phyloP scores from a whole-genome alignment of 2,888 invertebrate genomes.

The Drosophila melanosoma region DNA sequence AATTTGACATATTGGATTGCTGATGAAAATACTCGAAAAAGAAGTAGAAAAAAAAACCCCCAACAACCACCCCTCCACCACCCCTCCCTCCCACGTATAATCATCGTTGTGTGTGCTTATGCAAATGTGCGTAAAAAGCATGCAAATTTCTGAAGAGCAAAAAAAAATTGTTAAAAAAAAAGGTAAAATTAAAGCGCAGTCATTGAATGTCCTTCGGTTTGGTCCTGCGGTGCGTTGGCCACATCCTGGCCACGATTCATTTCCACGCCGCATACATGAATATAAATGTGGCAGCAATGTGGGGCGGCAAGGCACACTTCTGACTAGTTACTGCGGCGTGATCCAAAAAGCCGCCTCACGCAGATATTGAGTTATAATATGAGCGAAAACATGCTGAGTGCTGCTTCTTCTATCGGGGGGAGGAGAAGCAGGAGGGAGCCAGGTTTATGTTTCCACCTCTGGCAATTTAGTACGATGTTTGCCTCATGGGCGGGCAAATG shows the following conservation, averaged over 20 bases:
- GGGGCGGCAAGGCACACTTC: slow-evolving; percentile 1
- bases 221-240: slow-evolving; percentile 60
- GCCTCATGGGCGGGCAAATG: slow-evolving; percentile 52
- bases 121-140: slow-evolving; percentile 74
- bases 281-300: slow-evolving; percentile 70
- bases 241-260: slow-evolving; percentile 64
- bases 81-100: background rate
- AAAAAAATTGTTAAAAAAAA: slow-evolving; percentile 19
- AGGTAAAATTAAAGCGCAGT: slow-evolving; percentile 37
- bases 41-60: background rate
- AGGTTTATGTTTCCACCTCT: slow-evolving; percentile 9
- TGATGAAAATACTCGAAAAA: slow-evolving; percentile 34
- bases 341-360: slow-evolving; percentile 61
- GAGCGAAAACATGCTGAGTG: slow-evolving; percentile 11
- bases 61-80: background rate
- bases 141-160: slow-evolving; percentile 64
- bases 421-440: background rate
- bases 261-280: slow-evolving; percentile 77
- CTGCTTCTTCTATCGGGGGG: background rate
- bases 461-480: slow-evolving; percentile 58
- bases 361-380: slow-evolving; percentile 77
- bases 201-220: slow-evolving; percentile 45
- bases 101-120: slow-evolving; percentile 61
- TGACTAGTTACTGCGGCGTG: slow-evolving; percentile 21
- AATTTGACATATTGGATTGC: slow-evolving; percentile 67